Conservation (phyloP, 2,113 vertebrate genomes). For the Leptobrachium ailaonicum region DNA sequence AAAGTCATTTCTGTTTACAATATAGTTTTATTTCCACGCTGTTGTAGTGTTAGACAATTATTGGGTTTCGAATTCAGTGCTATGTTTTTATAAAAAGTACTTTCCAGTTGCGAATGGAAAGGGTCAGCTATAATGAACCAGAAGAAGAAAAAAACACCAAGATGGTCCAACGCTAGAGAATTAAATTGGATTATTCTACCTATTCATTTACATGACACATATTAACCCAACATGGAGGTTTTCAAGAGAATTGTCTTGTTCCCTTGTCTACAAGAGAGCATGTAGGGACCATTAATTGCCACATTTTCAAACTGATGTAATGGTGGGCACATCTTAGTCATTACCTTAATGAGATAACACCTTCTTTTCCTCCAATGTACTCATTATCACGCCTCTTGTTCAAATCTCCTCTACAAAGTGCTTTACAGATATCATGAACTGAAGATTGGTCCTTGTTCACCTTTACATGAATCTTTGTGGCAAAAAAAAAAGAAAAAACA, state of each 20-base stretch:
- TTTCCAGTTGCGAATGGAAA: background rate
- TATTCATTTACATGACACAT: slow-evolving; percentile 73
- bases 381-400: slow-evolving; percentile 93
- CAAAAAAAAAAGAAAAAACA: slow-evolving; percentile 53
- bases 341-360: slow-evolving; percentile 98
- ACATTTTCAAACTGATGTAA: slow-evolving; percentile 93
- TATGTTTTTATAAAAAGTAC: background rate
- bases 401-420: slow-evolving; percentile 77
- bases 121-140: background rate
- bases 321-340: slow-evolving; percentile 92
- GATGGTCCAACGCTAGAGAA: slow-evolving; percentile 46
- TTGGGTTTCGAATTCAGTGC: background rate
- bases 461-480: slow-evolving; percentile 54
- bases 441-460: slow-evolving; percentile 43
- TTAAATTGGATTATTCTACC: slow-evolving; percentile 73
- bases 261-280: slow-evolving; percentile 80
- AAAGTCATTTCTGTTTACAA: too few relatives aligned
- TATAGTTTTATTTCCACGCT: too few relatives aligned
- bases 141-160: background rate
- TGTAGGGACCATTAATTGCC: slow-evolving; percentile 93
- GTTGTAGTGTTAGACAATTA: background rate
- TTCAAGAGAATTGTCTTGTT: slow-evolving; percentile 80
- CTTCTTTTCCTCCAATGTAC: slow-evolving; percentile 89
- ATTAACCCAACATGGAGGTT: slow-evolving; percentile 80
- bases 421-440: slow-evolving; percentile 56